Base-by-base conservation (phyloP, 2,888 invertebrate genomes). In the Ennomos quercinarius region DNA sequence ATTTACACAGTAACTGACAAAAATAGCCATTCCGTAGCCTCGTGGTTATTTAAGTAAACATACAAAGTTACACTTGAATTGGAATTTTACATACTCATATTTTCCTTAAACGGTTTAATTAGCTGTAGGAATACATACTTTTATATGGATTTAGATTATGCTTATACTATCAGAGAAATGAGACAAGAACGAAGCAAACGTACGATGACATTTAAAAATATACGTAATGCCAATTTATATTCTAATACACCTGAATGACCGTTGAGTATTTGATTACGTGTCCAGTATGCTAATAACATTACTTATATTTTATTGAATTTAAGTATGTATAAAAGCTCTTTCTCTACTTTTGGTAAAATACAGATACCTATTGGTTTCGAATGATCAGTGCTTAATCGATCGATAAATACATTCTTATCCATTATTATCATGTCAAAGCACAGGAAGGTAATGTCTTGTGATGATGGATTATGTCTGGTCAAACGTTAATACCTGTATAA, bases 1-100 rank as follows among this genome's bases (percentile, higher is more conserved):
- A 73, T 77, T 76, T 77, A 75, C 73, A 76, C 73, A 73, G 72
- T 68, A 74, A 78, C 76, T 70, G 77, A 75, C 72, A 67, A 78
- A 78, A 73, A 75, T 76, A 77, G 73, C 73, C 76, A 75, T 70
- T 70, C 69, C 66, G 61, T 66, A 68, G 70, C 71, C 66, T 77
- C 71, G 67, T 78, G 71, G 75, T 72, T 68, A 65, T 60, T 61
- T 64, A 72, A 70, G 70, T 72, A 79, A 76, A 74, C 67, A 71
- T 63, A 53, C 42, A 55, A 27, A 62, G 60, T 48, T 51, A 44
- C 49, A 56, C 43, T 65, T 55, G 34, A 63, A 48, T 37, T 50
- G 65, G 53, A 51, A 56, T 54, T 6, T 55, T 64, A 48, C 37
- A 37, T 55, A 52, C 39, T 57, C 2, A 27, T 47, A 39, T 52